Percentiles rank a stretch among this genome's conserved stretches.
Evolutionary conservation across 2,797 vertebrate species (phyloP).

Genomic region (Oryzias sinensis): DNA sequence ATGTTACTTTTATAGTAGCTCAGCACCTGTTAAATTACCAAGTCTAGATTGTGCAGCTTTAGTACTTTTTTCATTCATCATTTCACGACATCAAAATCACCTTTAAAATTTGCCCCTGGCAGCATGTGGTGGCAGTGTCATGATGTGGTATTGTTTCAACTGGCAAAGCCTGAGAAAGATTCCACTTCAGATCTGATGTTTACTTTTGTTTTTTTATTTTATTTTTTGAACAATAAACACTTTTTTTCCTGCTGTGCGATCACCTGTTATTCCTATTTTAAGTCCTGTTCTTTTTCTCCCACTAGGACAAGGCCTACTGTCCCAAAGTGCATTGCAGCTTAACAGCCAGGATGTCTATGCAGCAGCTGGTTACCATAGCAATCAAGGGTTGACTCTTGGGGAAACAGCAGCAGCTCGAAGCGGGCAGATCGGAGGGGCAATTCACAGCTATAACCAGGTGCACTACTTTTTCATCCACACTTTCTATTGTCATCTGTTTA

Average conservation of each 20-base stretch:
- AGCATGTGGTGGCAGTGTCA: no score
- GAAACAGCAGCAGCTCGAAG: conserved; percentile 84
- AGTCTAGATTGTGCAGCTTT: no score
- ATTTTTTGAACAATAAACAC: neutral
- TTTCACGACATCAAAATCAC: no score
- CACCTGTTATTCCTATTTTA: neutral
- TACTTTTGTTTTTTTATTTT: neutral
- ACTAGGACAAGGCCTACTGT: conserved; percentile 93
- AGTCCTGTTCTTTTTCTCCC: conserved; percentile 21
- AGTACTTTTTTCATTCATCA: no score
- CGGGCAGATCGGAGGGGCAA: conserved; percentile 84
- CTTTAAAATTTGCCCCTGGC: no score
- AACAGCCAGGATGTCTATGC: conserved; percentile 96
- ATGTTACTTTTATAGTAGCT: no score
- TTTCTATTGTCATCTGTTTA: neutral
- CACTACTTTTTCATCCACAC: conserved; percentile 1
- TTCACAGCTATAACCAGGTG: conserved; percentile 87
- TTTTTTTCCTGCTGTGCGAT: neutral
- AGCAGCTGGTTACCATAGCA: conserved; percentile 95
- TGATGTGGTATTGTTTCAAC: neutral
- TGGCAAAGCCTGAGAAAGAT: neutral
- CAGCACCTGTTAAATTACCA: no score
- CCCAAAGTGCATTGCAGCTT: conserved; percentile 95
- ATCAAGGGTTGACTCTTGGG: conserved; percentile 92
- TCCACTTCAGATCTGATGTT: neutral